A percentile compares a stretch with the other conserved stretches of the same genome.
Evolutionary conservation across 2,888 invertebrate genomes (phyloP).

Genomic region (Acronicta alni): DNA sequence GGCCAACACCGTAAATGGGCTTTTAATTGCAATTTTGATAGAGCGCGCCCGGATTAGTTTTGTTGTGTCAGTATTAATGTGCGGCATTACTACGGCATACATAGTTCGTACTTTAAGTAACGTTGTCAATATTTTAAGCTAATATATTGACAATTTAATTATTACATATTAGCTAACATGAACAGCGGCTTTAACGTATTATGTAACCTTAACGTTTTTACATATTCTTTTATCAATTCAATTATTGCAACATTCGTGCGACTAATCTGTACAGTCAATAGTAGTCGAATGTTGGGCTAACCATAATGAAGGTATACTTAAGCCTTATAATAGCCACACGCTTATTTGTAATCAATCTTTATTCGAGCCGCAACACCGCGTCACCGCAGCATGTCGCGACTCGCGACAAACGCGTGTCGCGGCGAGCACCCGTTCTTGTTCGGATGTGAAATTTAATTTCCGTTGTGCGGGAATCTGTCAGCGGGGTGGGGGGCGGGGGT

Average conservation of each 20-base stretch:
- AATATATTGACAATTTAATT: too few relatives aligned
- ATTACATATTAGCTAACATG: too few relatives aligned
- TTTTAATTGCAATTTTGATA: slow-evolving; percentile 89
- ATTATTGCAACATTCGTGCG: too few relatives aligned
- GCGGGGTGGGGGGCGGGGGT: slow-evolving; percentile 67
- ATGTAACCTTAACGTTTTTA: too few relatives aligned
- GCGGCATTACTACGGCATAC: too few relatives aligned
- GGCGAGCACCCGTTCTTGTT: slow-evolving; percentile 85
- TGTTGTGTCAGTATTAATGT: slow-evolving; percentile 67
- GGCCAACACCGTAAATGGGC: slow-evolving; percentile 83
- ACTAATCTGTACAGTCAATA: too few relatives aligned
- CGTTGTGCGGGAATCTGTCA: slow-evolving; percentile 86
- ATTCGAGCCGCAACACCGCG: slow-evolving; percentile 58
- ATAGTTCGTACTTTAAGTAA: too few relatives aligned
- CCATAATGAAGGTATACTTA: slow-evolving; percentile 2
- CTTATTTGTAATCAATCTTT: slow-evolving; percentile 72
- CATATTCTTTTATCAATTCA: too few relatives aligned
- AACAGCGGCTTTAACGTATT: too few relatives aligned
- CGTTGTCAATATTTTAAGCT: too few relatives aligned
- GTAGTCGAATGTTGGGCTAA: too few relatives aligned
- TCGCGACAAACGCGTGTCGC: slow-evolving; percentile 80
- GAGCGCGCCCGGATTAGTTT: slow-evolving; percentile 84
- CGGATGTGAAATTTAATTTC: slow-evolving; percentile 90
- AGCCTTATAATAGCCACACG: slow-evolving; percentile 20
- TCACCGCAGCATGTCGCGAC: slow-evolving; percentile 64